Conservation (phyloP, 2,888 invertebrate genomes). For the Cabera pusaria region DNA sequence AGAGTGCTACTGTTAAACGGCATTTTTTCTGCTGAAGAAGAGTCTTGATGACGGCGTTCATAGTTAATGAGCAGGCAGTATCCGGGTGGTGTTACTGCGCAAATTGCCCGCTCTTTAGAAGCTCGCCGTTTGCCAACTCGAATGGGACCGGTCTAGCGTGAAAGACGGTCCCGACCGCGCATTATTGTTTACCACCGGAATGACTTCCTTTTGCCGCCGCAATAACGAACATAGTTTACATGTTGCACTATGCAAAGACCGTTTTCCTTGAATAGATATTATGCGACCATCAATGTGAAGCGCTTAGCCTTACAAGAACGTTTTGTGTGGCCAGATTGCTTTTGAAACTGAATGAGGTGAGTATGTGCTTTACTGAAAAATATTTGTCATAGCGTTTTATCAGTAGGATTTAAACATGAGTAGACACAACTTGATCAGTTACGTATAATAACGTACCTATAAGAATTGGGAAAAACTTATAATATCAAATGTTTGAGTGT, state of each 20-base stretch:
- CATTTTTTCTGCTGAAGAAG: conserved; percentile 77
- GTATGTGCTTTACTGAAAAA: conserved; percentile 9
- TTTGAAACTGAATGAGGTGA: conserved; percentile 33
- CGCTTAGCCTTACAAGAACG: conserved; percentile 45
- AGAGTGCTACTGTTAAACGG: conserved; percentile 73
- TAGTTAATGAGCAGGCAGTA: conserved; percentile 81
- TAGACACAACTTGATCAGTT: too few species aligned
- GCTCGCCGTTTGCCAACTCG: conserved; percentile 65
- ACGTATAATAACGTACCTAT: too few species aligned
- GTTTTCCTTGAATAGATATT: conserved; percentile 40
- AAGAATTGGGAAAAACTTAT: too few species aligned
- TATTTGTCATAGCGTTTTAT: conserved; percentile 17
- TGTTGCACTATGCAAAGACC: conserved; percentile 48
- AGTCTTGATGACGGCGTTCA: conserved; percentile 80
- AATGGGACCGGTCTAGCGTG: conserved; percentile 59
- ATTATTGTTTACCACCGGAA: conserved; percentile 75
- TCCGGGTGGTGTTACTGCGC: conserved; percentile 70
- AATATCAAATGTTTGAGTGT: too few species aligned
- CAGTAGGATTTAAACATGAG: background rate
- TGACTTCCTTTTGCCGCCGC: conserved; percentile 68
- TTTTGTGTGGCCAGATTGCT: conserved; percentile 44
- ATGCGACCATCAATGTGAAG: conserved; percentile 46
- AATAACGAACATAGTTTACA: conserved; percentile 46
- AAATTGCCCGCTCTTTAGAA: conserved; percentile 75
- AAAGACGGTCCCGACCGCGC: conserved; percentile 72